Percentiles rank a stretch among this genome's conserved stretches.
phyloP scores from a whole-genome alignment of 2,888 invertebrate genomes.

The Coleophora flavipennella region DNA sequence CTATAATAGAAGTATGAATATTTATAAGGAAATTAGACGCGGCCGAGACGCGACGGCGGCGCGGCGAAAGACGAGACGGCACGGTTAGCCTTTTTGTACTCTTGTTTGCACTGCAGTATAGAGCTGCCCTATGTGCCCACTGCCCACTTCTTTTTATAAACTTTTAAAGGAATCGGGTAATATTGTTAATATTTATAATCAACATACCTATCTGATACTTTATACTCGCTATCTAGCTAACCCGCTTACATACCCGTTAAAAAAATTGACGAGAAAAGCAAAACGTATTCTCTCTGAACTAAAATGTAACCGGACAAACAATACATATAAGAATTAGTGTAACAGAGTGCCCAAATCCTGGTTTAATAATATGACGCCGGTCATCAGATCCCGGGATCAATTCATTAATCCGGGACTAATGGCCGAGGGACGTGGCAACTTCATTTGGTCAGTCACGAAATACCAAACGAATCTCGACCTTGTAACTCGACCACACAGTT shows the following conservation, averaged over 20 bases:
- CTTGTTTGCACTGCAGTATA: too few relatives aligned
- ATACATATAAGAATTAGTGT: constrained; percentile 54
- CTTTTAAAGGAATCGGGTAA: too few relatives aligned
- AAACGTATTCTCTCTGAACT: too few relatives aligned
- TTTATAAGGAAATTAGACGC: constrained; percentile 34
- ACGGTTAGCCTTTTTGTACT: constrained; percentile 30
- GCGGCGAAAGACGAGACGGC: constrained; percentile 30
- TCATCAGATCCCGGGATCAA: constrained; percentile 62
- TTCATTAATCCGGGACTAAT: constrained; percentile 66
- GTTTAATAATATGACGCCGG: constrained; percentile 62
- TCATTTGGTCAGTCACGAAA: constrained; percentile 16
- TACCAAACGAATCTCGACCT: constrained; percentile 5
- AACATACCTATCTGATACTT: too few relatives aligned
- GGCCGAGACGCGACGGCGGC: constrained; percentile 30
- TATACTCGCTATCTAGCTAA: too few relatives aligned
- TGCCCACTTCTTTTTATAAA: too few relatives aligned
- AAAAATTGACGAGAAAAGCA: too few relatives aligned
- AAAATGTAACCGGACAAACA: constrained; percentile 21
- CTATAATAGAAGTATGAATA: constrained; percentile 59
- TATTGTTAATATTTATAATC: too few relatives aligned
- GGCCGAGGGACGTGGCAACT: constrained; percentile 36
- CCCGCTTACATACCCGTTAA: too few relatives aligned
- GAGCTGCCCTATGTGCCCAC: too few relatives aligned
- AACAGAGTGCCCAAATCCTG: constrained; percentile 58
- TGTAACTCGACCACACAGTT: constrained; percentile 17